These are phyloP conservation scores for Polyommatus icarus DNA, from an alignment of 2,888 invertebrate species.

Conservation along the genomic window DNA sequence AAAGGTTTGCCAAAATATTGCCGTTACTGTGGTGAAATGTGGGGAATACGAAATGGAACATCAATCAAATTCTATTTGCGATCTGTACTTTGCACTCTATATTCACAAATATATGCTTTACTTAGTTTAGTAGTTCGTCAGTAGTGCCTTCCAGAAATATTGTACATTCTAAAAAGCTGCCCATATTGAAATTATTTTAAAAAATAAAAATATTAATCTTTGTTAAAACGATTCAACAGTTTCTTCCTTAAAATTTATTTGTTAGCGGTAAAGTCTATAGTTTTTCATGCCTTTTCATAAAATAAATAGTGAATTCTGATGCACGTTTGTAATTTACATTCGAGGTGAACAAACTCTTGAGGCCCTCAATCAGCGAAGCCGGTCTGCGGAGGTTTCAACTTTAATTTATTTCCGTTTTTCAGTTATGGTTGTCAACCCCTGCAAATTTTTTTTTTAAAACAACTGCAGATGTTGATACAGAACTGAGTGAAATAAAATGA, in stretches of 20 bases:
- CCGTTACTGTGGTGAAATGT: not conserved
- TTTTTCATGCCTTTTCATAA: slow-evolving; percentile 2
- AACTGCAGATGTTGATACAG: not conserved
- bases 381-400: slow-evolving; percentile 16
- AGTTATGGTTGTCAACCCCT: slow-evolving; percentile 12
- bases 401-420: slow-evolving; percentile 8
- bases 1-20: not conserved
- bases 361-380: slow-evolving; percentile 32
- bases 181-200: too few species aligned
- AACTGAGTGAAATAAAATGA: not conserved
- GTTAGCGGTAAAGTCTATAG: not conserved
- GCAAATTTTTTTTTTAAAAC: not conserved
- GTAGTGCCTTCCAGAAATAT: too few species aligned
- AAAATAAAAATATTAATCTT: too few species aligned
- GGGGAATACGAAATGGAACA: not conserved
- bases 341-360: slow-evolving; percentile 31
- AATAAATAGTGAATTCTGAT: not conserved
- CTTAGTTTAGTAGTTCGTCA: too few species aligned
- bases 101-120: too few species aligned
- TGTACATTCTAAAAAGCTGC: too few species aligned
- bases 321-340: slow-evolving; percentile 12
- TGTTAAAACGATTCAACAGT: not conserved
- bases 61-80: not conserved
- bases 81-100: too few species aligned
- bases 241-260: not conserved